A percentile compares a stretch with the other conserved stretches of the same genome.
These are phyloP conservation scores for Fistularia commersonii DNA, from an alignment of 2,797 vertebrate species.

Conservation along the genomic window DNA sequence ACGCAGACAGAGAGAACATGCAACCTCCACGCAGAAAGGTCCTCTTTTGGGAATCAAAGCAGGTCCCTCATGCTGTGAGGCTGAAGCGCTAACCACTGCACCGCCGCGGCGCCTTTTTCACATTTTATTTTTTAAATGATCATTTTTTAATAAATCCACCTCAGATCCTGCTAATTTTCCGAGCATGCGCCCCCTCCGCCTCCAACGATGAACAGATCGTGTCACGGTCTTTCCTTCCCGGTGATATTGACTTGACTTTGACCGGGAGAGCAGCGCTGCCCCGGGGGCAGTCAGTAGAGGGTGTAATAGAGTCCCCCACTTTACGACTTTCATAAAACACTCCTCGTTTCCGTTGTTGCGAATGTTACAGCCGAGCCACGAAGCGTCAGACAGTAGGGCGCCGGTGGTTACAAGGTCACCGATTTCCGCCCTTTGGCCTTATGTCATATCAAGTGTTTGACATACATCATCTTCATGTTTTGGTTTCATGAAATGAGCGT, in stretches of 20 bases:
- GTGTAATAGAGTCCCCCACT: conserved; percentile 50
- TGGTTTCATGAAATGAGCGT: background rate
- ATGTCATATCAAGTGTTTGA: background rate
- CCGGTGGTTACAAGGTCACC: conserved; percentile 2
- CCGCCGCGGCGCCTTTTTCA: no score
- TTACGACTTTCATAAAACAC: conserved; percentile 69
- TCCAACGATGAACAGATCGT: no score
- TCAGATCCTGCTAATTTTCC: no score
- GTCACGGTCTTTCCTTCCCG: conserved; percentile 9
- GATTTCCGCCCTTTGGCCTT: conserved; percentile 9
- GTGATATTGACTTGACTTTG: conserved; percentile 54
- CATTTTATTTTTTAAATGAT: no score
- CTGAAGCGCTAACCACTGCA: no score
- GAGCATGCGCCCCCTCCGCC: no score
- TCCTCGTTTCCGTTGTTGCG: conserved; percentile 28
- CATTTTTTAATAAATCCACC: no score
- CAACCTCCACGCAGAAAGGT: no score
- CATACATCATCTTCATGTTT: conserved; percentile 2
- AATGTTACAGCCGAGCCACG: conserved; percentile 31
- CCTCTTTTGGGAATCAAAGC: no score
- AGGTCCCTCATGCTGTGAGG: no score
- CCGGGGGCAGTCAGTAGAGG: conserved; percentile 56
- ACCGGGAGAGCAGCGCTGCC: conserved; percentile 46
- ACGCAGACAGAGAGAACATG: no score
- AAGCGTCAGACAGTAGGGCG: conserved; percentile 28